Conservation (phyloP, 2,888 invertebrate species). For the Phania funesta region DNA sequence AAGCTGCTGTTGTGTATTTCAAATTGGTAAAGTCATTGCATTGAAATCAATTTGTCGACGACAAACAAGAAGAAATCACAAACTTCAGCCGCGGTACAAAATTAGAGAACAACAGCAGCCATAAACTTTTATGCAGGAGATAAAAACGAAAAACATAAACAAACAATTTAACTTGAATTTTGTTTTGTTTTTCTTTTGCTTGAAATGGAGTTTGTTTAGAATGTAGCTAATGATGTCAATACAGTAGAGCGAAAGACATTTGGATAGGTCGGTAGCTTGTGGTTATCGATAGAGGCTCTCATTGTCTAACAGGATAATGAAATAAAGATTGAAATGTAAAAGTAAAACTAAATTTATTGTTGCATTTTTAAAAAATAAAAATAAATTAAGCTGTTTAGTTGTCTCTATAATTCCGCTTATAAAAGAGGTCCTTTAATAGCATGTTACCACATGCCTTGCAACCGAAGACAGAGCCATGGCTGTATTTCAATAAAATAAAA, state of each 20-base stretch:
- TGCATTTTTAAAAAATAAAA: no score
- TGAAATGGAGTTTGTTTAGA: background rate
- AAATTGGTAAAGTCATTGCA: conserved; percentile 4
- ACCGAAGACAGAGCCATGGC: no score
- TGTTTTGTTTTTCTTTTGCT: no score
- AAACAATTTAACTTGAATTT: background rate
- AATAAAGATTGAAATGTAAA: no score
- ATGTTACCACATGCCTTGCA: no score
- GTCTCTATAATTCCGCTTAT: no score
- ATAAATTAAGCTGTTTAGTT: no score
- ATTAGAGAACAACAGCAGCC: background rate
- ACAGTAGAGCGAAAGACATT: background rate
- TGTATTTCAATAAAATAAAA: no score
- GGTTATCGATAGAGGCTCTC: no score
- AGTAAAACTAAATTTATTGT: no score
- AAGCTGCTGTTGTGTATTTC: background rate
- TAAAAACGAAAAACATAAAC: conserved; percentile 14
- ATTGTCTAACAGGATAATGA: no score
- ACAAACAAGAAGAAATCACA: background rate
- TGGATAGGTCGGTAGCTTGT: background rate
- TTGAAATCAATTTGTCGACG: conserved; percentile 36
- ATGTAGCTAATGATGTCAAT: background rate
- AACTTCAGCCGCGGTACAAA: background rate
- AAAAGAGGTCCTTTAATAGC: no score
- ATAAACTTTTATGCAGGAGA: conserved; percentile 31